phyloP scores from a whole-genome alignment of 2,888 invertebrate genomes.

The Pandemis cinnamomeana region DNA sequence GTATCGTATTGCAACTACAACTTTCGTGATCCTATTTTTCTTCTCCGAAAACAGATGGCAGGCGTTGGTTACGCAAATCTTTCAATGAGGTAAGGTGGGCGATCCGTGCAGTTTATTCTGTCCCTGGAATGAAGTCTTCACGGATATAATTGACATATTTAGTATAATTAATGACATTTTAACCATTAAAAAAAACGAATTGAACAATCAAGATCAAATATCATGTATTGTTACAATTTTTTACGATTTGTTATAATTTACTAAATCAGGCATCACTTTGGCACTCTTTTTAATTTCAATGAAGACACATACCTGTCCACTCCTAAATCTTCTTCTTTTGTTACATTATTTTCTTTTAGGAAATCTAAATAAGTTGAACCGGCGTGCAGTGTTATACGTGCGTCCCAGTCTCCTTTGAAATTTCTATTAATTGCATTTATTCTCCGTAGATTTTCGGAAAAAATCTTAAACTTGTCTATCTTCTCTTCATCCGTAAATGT shows the following conservation, averaged over 20 bases:
- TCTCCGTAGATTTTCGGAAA: conserved; percentile 28
- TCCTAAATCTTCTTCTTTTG: background rate
- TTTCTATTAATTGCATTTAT: conserved; percentile 35
- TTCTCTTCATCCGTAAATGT: background rate
- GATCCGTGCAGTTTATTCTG: conserved; percentile 23
- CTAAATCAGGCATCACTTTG: background rate
- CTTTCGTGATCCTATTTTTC: too few relatives aligned
- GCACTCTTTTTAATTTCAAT: background rate
- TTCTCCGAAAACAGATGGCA: too few relatives aligned
- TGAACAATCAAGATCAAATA: too few relatives aligned
- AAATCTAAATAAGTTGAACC: conserved; percentile 22
- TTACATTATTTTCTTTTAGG: background rate
- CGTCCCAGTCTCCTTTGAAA: conserved; percentile 2
- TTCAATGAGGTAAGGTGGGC: conserved; percentile 13
- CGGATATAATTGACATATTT: background rate
- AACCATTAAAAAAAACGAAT: too few relatives aligned
- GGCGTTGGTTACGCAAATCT: background rate
- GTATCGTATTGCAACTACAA: background rate
- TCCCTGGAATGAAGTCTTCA: conserved; percentile 13
- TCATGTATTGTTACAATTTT: too few relatives aligned
- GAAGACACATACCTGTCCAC: conserved; percentile 1
- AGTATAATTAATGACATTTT: too few relatives aligned
- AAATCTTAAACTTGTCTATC: background rate
- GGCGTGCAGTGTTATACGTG: conserved; percentile 6
- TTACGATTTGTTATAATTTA: background rate